A percentile compares a stretch with the other conserved stretches of the same genome.
phyloP scores from a whole-genome alignment of 2,888 invertebrate genomes.

The Polyommatus iphigenia region DNA sequence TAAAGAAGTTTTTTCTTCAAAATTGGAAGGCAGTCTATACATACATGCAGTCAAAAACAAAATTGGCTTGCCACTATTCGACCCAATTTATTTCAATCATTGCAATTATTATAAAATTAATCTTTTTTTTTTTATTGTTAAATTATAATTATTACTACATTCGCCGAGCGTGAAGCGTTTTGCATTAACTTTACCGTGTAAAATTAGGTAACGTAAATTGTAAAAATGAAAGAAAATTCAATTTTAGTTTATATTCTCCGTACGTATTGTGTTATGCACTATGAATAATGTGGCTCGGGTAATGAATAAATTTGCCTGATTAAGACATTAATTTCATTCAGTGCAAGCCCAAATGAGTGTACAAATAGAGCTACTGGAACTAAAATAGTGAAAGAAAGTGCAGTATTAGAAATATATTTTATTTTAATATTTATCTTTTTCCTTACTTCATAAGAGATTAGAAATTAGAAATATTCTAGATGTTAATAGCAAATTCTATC shows the following conservation, averaged over 20 bases:
- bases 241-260: not conserved
- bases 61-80: too few relatives aligned
- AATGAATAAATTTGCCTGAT: slow-evolving; percentile 62
- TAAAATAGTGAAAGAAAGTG: not conserved
- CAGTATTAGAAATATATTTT: not conserved
- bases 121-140: too few relatives aligned
- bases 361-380: not conserved
- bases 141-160: too few relatives aligned
- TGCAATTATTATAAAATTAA: too few relatives aligned
- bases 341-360: slow-evolving; percentile 42
- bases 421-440: not conserved
- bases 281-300: slow-evolving; percentile 40
- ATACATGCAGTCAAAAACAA: too few relatives aligned
- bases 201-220: not conserved
- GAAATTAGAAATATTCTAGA: too few relatives aligned
- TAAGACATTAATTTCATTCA: slow-evolving; percentile 59
- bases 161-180: too few relatives aligned
- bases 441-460: too few relatives aligned
- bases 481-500: too few relatives aligned
- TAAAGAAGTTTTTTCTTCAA: not conserved
- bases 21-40: too few relatives aligned
- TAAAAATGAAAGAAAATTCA: not conserved
- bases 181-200: too few relatives aligned
- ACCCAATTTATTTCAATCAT: too few relatives aligned
- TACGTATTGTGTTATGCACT: slow-evolving; percentile 37